Evolutionary conservation across 2,797 vertebrate genomes (phyloP), one percentile per base, ranked within the genome.

Genomic region (Huso huso): DNA sequence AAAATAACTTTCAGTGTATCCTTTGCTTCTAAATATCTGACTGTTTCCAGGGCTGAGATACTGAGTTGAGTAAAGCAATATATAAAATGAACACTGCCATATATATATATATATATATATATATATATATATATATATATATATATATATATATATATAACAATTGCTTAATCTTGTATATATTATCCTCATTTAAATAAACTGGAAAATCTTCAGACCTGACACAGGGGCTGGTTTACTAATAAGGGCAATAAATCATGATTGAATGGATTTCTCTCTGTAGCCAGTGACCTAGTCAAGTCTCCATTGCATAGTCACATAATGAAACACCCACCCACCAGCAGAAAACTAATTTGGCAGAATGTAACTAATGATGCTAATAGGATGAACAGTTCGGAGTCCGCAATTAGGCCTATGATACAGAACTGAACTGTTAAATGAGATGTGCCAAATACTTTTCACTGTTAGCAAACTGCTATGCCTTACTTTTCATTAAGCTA

Each of bases 401-500:
- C 50, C 49, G 68, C 23, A 58, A 71, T 64, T 67, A 51, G 66
- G 37, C 37, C 37, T 52, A 60, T 62, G 53, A 8, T 10, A 12
- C 15, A 60, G 13, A 50, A 57, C 53, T 57, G 61, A 64, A 51
- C 15, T 51, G 49, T 37, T 13, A 63, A 66, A 69, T 67, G 9
- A 67, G 59, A 53, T 65, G 61, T 52, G 13, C 64, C 65, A 70
- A 70, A 63, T 15, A 69, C 62, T 72, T 71, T 68, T 10, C 68
- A 71, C 51, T 53, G 12, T 53, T 53, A 53, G 51, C 49, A 70
- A 71, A 73, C 73, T 71, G 37, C 4, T 37, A 37, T 37, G 37
- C 37, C 72, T 60, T 58, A 78, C 62, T 71, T 75, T 76, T 75
- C 74, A 76, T 76, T 76, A 76, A 74, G 69, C 71, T 69, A 69